A percentile compares a stretch with the other conserved stretches of the same genome.
Evolutionary conservation across 2,797 vertebrate species (phyloP).

Genomic region (Limosa lapponica): DNA sequence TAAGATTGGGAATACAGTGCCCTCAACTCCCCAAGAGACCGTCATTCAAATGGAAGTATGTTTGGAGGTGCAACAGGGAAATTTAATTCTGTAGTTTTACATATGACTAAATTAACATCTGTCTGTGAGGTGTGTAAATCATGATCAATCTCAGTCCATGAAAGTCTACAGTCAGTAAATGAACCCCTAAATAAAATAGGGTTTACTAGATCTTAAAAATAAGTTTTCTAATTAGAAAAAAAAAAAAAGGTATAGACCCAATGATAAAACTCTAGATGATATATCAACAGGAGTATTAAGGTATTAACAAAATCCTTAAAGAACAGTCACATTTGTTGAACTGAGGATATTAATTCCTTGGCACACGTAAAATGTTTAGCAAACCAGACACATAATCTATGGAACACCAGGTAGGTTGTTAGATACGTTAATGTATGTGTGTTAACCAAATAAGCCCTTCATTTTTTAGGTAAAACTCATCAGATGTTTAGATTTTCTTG

Average conservation of each 20-base stretch:
- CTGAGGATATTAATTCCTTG: not conserved
- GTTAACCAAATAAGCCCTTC: not conserved
- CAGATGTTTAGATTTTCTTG: not conserved
- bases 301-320: not conserved
- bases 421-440: not conserved
- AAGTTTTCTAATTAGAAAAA: not conserved
- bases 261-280: not conserved
- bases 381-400: not conserved
- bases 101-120: not conserved
- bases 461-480: not conserved
- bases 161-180: not conserved
- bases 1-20: not conserved
- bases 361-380: not conserved
- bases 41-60: not conserved
- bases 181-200: not conserved
- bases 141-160: not conserved
- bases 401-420: not conserved
- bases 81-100: not conserved
- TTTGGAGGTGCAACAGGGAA: not conserved
- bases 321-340: not conserved
- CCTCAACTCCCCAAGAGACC: not conserved
- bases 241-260: not conserved
- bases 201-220: not conserved
- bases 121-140: not conserved
- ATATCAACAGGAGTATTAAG: not conserved